Base-by-base conservation (phyloP, 2,113 vertebrate genomes). In the Colaptes auratus region DNA sequence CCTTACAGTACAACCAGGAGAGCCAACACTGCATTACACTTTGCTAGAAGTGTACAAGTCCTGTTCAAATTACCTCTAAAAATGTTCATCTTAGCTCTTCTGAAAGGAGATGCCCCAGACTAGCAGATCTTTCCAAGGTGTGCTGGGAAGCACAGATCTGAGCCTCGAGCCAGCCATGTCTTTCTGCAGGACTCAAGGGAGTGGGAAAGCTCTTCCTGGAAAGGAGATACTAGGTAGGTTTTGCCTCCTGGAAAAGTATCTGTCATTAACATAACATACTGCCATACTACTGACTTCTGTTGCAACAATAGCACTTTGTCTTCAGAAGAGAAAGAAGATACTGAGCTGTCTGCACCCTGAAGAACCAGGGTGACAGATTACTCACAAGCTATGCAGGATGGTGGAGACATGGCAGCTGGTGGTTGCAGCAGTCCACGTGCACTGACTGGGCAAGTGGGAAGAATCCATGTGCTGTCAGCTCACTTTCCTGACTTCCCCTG, bases 391-490 rank as follows among this genome's bases (percentile, higher is more conserved):
- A 96, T 2, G 24, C 73, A 96, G 88, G 89, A 90, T 72, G 97
- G 97, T 55, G 97, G 97, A 36, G 97, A 96, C 30, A 87, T 82
- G 58, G 64, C 63, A 84, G 91, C 75, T 78, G 97, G 89, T 1
- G n/a, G 53, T 94, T 27, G 90, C 59, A 87, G 95, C 89, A 79
- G 96, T 96, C 97, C 97, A 97, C 0, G 88, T 97, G 90, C 97
- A 97, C 36, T 35, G 96, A 25, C 96, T 97, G 82, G 97, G 96
- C 84, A 96, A 13, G 89, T 87, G 69, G 97, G 97, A 69, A 69
- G 90, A 78, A 53, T 5, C 97, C 97, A 97, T 0, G 17, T n/a
- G 69, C 64, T 75, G 82, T 83, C 60, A 0, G 28, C 64, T 93
- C 60, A 33, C 48, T 42, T 39, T 91, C 93, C 61, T 90, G 81